A percentile compares a stretch with the other conserved stretches of the same genome.
Conservation (phyloP, 2,888 invertebrate genomes). For the Drosophila setosimentum region DNA sequence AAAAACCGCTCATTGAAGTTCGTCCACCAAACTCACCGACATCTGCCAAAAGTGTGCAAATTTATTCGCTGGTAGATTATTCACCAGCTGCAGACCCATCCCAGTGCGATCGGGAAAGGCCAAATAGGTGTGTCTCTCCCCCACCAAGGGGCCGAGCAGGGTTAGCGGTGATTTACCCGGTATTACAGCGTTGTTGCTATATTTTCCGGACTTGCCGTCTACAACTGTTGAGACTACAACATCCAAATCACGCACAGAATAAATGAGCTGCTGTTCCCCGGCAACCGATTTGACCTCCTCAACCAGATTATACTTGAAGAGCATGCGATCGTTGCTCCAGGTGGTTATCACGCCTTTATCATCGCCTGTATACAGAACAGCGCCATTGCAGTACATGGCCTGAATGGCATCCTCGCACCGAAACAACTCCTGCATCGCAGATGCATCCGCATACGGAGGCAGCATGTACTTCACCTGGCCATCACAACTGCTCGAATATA, state of each 20-base stretch:
- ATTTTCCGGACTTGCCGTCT: conserved; percentile 83
- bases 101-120: conserved; percentile 83
- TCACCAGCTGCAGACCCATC: conserved; percentile 77
- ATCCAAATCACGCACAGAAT: conserved; percentile 84
- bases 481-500: conserved; percentile 85
- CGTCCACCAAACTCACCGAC: conserved; percentile 60
- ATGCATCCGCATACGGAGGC: conserved; percentile 78
- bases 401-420: conserved; percentile 83
- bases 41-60: conserved; percentile 78
- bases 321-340: conserved; percentile 84
- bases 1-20: background rate
- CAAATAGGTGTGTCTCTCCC: conserved; percentile 78
- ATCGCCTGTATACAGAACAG: conserved; percentile 83
- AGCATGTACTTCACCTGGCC: conserved; percentile 83
- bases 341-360: conserved; percentile 85
- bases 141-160: conserved; percentile 80
- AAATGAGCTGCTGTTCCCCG: conserved; percentile 81
- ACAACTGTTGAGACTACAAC: conserved; percentile 82
- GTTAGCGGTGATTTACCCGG: conserved; percentile 83
- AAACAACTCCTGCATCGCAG: conserved; percentile 76
- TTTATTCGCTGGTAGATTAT: conserved; percentile 77
- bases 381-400: conserved; percentile 81
- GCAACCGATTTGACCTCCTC: conserved; percentile 84
- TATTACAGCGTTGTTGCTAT: conserved; percentile 82
- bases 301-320: conserved; percentile 84